Conservation (phyloP, 1,140 invertebrate genomes). For the Antheraea pernyi region DNA sequence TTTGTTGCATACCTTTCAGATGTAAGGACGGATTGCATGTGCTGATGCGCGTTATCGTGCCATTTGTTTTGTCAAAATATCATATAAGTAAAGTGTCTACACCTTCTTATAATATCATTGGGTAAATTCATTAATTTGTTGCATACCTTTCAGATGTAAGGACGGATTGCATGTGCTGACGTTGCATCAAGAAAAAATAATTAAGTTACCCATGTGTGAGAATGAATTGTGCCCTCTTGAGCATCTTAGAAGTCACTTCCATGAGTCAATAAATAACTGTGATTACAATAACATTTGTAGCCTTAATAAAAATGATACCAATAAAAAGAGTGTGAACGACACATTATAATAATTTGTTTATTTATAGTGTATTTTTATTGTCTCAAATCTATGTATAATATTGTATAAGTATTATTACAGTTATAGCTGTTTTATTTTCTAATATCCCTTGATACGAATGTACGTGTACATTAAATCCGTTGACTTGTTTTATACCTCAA, state of each 20-base stretch:
- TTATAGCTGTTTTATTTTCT: too few species aligned
- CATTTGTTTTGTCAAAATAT: too few species aligned
- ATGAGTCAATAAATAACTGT: conserved; percentile 81
- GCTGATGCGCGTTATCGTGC: too few species aligned
- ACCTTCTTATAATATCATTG: too few species aligned
- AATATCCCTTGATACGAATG: too few species aligned
- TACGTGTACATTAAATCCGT: too few species aligned
- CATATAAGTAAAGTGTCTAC: too few species aligned
- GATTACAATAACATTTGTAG: conserved; percentile 83
- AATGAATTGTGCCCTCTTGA: conserved; percentile 82
- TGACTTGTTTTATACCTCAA: too few species aligned
- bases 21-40: conserved; percentile 81
- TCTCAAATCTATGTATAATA: too few species aligned
- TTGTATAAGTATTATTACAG: too few species aligned
- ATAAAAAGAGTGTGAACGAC: not conserved
- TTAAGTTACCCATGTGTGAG: conserved; percentile 84
- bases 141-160: conserved; percentile 79
- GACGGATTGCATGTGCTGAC: conserved; percentile 81
- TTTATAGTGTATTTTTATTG: too few species aligned
- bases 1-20: conserved; percentile 66
- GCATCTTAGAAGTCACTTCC: conserved; percentile 80
- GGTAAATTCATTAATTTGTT: too few species aligned
- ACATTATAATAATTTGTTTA: not conserved
- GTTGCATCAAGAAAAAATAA: conserved; percentile 85
- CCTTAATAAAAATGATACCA: conserved; percentile 23